Base-by-base conservation (phyloP, 2,888 invertebrate species). In the Platerodrilus igneus region DNA sequence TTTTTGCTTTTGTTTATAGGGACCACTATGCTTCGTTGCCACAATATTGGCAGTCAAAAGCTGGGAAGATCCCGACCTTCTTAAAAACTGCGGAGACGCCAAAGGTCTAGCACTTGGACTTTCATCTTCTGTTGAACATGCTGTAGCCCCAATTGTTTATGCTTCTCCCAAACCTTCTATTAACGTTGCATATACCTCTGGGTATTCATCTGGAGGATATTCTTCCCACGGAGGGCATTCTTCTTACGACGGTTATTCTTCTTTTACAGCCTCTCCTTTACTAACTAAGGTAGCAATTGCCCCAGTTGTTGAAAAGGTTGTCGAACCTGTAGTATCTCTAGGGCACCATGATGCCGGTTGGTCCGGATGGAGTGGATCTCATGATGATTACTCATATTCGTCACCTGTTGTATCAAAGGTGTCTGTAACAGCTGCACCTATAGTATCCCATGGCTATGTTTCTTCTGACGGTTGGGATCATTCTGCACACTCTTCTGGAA, bases 261-360 rank as follows among this genome's bases (percentile, higher is more conserved):
- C 31, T 10, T 1, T 35, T 14, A 20, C 28, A 4, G 34, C 38
- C 10, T 20, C 36, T 9, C 31, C 41, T 26, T 29, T 29, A 11
- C 15, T 30, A 6, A 17, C 22, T 5, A 32, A 39, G 13, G 25
- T 39, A 44, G 51, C 55, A 21, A 48, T 58, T 4, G 72, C 72
- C 2, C 72, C 74, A 3, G 67, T 74, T 2, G 70, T 73, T 1
- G 69, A 72, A 3, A 76, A 76, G 50, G 71, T 70, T 57, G 69
- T 72, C 41, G 64, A 70, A 5, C 48, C 50, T 20, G 39, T 40
- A 4, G 30, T 50, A 17, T 17, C 10, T 18, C 3, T 9, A 16
- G 5, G 6, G 13, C 5, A 11, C 6, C 9, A 18, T 4, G 17
- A 17, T 8, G 13, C n/a, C 10, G 13, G 31, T 31, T 21, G 33